Conservation (phyloP, 2,888 invertebrate genomes). For the Platerodrilus igneus region DNA sequence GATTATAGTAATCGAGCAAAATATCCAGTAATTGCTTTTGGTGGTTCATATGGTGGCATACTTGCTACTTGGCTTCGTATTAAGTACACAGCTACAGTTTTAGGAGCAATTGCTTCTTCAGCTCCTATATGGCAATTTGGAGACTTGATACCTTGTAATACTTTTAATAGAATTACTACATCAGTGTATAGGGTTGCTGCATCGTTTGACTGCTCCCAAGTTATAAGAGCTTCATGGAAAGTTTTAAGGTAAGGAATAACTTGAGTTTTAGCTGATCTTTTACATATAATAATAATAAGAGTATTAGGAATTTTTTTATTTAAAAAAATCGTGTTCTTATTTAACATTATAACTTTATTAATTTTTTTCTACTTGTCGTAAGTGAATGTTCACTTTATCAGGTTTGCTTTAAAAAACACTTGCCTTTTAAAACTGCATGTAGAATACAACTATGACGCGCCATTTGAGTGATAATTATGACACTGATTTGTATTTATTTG, state of each 20-base stretch:
- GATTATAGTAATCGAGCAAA: constrained; percentile 37
- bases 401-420: no score
- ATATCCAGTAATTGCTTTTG: constrained; percentile 78
- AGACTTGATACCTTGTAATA: constrained; percentile 72
- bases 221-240: constrained; percentile 75
- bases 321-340: no score
- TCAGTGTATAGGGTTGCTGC: constrained; percentile 59
- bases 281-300: constrained; percentile 4
- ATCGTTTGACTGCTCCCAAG: constrained; percentile 58
- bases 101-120: constrained; percentile 87
- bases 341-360: no score
- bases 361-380: no score
- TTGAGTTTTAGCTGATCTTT: constrained; percentile 10
- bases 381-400: no score
- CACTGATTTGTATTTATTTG: no score
- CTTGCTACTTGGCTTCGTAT: constrained; percentile 91
- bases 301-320: no score
- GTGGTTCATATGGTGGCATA: constrained; percentile 97
- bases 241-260: constrained; percentile 67
- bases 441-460: no score
- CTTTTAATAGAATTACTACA: constrained; percentile 73
- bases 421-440: no score
- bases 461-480: no score
- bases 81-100: constrained; percentile 87
- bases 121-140: constrained; percentile 88